phyloP scores from a whole-genome alignment of 1,140 invertebrate species.

The Adoxophyes honmai region DNA sequence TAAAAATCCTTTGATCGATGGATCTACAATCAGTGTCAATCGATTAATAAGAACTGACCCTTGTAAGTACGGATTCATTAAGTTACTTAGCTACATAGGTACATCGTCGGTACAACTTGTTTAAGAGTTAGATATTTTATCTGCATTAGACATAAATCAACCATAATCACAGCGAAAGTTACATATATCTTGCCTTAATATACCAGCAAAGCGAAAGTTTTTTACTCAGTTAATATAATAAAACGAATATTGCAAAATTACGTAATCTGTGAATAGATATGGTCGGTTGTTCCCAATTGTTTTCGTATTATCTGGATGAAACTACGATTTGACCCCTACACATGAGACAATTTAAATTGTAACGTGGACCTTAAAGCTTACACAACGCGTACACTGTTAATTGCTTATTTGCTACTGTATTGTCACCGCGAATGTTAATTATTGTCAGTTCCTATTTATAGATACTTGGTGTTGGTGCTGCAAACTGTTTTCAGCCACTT shows the following conservation, averaged over 20 bases:
- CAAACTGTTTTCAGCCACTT: background rate
- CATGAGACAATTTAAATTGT: no score
- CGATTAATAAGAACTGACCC: background rate
- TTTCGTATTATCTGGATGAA: no score
- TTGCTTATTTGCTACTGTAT: conserved; percentile 33
- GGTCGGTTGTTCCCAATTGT: no score
- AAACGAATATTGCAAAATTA: no score
- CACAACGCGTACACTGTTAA: conserved; percentile 28
- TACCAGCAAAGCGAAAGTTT: conserved; percentile 8
- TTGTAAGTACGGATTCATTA: no score
- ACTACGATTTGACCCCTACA: no score
- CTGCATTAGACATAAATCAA: background rate
- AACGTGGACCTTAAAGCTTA: no score
- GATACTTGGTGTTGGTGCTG: background rate
- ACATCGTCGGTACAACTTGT: no score
- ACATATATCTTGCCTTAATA: background rate
- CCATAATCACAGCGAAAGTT: conserved; percentile 1
- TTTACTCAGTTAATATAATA: background rate
- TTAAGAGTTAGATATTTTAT: no score
- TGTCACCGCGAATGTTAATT: conserved; percentile 33
- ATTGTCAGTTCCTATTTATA: conserved; percentile 22
- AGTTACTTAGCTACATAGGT: no score
- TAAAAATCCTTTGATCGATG: conserved; percentile 5
- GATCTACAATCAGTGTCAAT: background rate
- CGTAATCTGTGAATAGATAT: no score